Percentiles rank a stretch among this genome's conserved stretches.
phyloP scores from a whole-genome alignment of 2,888 invertebrate genomes.

The Eudasyphora cyanicolor region DNA sequence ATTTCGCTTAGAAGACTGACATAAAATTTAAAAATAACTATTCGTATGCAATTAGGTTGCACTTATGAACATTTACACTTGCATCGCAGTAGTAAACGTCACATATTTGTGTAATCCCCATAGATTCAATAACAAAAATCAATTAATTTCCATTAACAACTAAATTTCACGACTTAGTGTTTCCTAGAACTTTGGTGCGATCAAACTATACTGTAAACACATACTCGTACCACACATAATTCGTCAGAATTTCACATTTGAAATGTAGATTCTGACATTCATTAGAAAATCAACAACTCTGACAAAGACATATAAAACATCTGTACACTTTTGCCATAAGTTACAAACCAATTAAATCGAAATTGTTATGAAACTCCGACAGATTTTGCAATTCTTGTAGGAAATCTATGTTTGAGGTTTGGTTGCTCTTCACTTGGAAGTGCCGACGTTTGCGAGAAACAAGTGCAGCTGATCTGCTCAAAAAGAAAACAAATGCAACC shows the following conservation, averaged over 20 bases:
- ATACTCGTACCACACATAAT: neutral
- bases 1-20: too few relatives aligned
- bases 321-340: conserved; percentile 20
- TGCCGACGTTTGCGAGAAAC: neutral
- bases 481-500: neutral
- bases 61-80: conserved; percentile 14
- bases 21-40: neutral
- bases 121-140: conserved; percentile 14
- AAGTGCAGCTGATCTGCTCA: conserved; percentile 58
- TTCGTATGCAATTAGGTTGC: neutral
- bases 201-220: too few relatives aligned
- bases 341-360: conserved; percentile 57
- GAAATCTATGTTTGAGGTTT: neutral
- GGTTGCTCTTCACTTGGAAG: neutral
- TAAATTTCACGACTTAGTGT: neutral
- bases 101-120: neutral
- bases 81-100: conserved; percentile 36
- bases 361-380: conserved; percentile 44
- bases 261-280: conserved; percentile 10
- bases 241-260: conserved; percentile 43
- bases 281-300: neutral
- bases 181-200: conserved; percentile 35
- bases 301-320: conserved; percentile 22
- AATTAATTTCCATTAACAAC: conserved; percentile 24
- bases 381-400: neutral